phyloP scores from a whole-genome alignment of 2,888 invertebrate genomes.

The Muscina levida region DNA sequence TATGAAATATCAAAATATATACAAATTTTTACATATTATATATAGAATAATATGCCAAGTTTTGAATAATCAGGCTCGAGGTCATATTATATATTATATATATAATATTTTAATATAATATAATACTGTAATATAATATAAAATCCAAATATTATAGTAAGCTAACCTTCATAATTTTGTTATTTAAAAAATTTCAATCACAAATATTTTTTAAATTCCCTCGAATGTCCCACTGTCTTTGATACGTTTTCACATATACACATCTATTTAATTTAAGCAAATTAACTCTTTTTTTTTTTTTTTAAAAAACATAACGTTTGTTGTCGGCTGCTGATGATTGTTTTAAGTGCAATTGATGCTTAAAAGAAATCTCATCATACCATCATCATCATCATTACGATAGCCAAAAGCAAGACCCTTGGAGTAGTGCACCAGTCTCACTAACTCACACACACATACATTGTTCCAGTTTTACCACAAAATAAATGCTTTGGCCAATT shows the following conservation, averaged over 20 bases:
- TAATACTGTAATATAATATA: no score
- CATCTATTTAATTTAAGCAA: background rate
- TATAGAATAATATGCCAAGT: no score
- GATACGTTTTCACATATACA: no score
- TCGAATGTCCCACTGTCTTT: background rate
- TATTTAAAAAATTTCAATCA: no score
- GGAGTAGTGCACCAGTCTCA: background rate
- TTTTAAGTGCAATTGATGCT: slow-evolving; percentile 6
- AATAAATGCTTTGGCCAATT: slow-evolving; percentile 41
- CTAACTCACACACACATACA: background rate
- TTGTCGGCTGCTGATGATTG: background rate
- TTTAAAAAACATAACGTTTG: slow-evolving; percentile 6
- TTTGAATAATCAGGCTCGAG: no score
- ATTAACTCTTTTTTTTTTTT: background rate
- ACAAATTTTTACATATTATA: no score
- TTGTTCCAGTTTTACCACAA: slow-evolving; percentile 14
- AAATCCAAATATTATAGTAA: no score
- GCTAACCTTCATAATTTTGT: no score
- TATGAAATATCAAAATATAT: no score
- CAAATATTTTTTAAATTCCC: no score
- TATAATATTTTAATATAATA: no score
- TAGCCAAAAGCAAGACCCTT: background rate
- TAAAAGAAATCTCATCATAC: background rate
- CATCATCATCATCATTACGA: background rate
- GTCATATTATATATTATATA: no score